These are phyloP conservation scores for Cyprinodon diabolis DNA, from an alignment of 2,797 vertebrate genomes.

Conservation along the genomic window DNA sequence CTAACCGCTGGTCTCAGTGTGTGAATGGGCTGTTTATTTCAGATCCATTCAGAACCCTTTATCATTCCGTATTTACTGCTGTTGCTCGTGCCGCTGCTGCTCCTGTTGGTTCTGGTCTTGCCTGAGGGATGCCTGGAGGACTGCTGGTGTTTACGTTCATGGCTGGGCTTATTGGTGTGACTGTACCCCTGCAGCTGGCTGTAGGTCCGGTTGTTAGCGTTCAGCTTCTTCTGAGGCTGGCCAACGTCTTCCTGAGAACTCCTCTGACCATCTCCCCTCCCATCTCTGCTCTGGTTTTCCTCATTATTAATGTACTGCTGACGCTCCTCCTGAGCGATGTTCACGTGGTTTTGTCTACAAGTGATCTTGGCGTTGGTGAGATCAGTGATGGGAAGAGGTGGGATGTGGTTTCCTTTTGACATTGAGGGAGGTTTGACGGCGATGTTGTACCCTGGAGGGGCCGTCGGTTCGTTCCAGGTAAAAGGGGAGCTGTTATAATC, in stretches of 20 bases:
- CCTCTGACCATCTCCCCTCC: constrained; percentile 52
- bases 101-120: constrained; percentile 49
- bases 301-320: constrained; percentile 85
- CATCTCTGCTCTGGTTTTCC: constrained; percentile 78
- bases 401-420: constrained; percentile 49
- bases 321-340: constrained; percentile 87
- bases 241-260: constrained; percentile 80
- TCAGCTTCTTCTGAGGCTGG: constrained; percentile 84
- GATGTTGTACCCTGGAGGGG: constrained; percentile 92
- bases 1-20: constrained; percentile 1
- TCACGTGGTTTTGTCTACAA: constrained; percentile 91
- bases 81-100: constrained; percentile 79
- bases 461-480: constrained; percentile 88
- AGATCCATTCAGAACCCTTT: constrained; percentile 94
- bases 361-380: constrained; percentile 86
- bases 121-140: constrained; percentile 51
- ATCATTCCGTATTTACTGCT: constrained; percentile 87
- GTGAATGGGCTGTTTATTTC: constrained; percentile 30
- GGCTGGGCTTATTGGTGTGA: constrained; percentile 78
- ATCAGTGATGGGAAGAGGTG: constrained; percentile 86
- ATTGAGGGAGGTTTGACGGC: constrained; percentile 79
- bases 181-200: constrained; percentile 75
- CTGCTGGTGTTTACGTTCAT: constrained; percentile 77
- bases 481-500: constrained; percentile 85
- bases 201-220: constrained; percentile 83